A percentile compares a stretch with the other conserved stretches of the same genome.
Evolutionary conservation across 2,888 invertebrate species (phyloP).

Genomic region (Cephonodes hylas): DNA sequence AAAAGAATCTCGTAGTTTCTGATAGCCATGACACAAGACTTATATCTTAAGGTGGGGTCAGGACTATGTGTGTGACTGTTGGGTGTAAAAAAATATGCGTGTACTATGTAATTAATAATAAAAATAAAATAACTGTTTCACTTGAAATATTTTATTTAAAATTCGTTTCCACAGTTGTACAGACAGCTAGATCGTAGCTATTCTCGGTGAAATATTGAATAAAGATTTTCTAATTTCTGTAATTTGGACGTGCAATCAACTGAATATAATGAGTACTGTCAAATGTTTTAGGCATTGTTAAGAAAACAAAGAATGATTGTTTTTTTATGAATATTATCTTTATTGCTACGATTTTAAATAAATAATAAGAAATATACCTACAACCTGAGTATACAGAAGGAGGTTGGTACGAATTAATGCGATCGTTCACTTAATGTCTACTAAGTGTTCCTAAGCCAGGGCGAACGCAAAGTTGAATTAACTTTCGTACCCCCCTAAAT

Average conservation of each 20-base stretch:
- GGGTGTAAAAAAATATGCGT: too few species aligned
- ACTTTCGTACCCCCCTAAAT: slow-evolving; percentile 75
- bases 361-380: slow-evolving; percentile 77
- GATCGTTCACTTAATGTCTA: slow-evolving; percentile 48
- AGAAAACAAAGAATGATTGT: background rate
- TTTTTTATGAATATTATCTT: slow-evolving; percentile 24
- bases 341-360: slow-evolving; percentile 77
- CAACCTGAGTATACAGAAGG: slow-evolving; percentile 68
- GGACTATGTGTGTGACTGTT: too few species aligned
- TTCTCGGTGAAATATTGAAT: slow-evolving; percentile 59
- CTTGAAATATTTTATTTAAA: slow-evolving; percentile 76
- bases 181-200: slow-evolving; percentile 64
- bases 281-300: background rate
- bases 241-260: slow-evolving; percentile 43
- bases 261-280: slow-evolving; percentile 19
- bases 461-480: slow-evolving; percentile 60
- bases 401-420: slow-evolving; percentile 78
- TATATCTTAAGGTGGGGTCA: too few species aligned
- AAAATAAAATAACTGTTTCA: slow-evolving; percentile 38
- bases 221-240: slow-evolving; percentile 47
- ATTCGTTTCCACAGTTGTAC: slow-evolving; percentile 71
- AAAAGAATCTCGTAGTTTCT: too few species aligned
- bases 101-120: background rate
- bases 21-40: too few species aligned
- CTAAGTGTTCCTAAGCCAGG: slow-evolving; percentile 36